A percentile compares a stretch with the other conserved stretches of the same genome.
These are phyloP conservation scores for Thalassoma bifasciatum DNA, from an alignment of 2,113 vertebrate species.

Conservation along the genomic window DNA sequence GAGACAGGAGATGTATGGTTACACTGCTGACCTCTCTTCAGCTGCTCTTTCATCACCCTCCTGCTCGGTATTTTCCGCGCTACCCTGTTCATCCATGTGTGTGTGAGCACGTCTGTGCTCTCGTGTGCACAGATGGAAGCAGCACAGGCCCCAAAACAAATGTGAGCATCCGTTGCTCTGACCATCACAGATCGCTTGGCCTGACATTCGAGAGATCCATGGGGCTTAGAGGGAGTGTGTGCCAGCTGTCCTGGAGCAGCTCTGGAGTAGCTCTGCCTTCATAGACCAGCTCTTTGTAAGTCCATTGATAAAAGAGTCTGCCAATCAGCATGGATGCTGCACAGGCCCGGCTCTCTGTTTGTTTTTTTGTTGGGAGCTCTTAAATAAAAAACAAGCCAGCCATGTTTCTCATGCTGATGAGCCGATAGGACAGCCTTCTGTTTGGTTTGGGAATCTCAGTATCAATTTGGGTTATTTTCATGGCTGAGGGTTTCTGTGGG, in stretches of 20 bases:
- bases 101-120: background rate
- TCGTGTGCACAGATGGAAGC: background rate
- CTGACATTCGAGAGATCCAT: conserved; percentile 51
- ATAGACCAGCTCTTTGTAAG: conserved; percentile 35
- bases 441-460: background rate
- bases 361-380: conserved; percentile 12
- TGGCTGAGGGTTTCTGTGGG: background rate
- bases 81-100: background rate
- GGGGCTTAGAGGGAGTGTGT: conserved; percentile 51
- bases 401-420: conserved; percentile 50
- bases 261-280: conserved; percentile 18
- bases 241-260: conserved; percentile 32
- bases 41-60: conserved; percentile 8
- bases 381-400: conserved; percentile 25
- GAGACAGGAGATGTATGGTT: conserved; percentile 10
- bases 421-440: conserved; percentile 28
- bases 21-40: conserved; percentile 11
- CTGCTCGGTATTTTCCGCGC: background rate
- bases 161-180: background rate
- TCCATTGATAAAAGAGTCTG: conserved; percentile 29
- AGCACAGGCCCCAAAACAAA: background rate
- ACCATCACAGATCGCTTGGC: conserved; percentile 31
- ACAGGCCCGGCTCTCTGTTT: background rate
- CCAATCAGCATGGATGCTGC: conserved; percentile 17
- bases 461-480: background rate